Base-by-base conservation (phyloP, 2,113 vertebrate genomes). In the Lontra canadensis region DNA sequence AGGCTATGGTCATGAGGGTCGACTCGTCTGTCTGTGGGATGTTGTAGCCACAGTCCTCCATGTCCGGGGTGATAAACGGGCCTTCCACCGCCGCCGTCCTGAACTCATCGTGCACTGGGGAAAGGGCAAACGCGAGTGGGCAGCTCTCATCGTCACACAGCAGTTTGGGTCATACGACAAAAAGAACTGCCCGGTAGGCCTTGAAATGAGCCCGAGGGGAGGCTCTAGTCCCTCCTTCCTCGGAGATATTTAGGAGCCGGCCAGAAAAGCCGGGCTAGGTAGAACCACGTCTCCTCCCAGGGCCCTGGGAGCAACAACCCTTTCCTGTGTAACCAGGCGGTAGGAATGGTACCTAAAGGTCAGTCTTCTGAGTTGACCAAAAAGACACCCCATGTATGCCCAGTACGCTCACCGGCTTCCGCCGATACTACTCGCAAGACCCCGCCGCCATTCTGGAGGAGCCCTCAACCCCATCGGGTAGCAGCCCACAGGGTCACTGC, bases 1-100 rank as follows among this genome's bases (percentile, higher is more conserved):
- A 99, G 93, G 99, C 99, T 36, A 99, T 99, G 98, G 99, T 99
- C 99, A 99, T 99, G 44, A 99, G 99, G 0, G 99, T 99, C n/a
- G 99, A 99, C 98, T 99, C 99, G 5, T 99, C 99, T 0, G 99
- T 99, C 99, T 99, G 99, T 0, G 99, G 99, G 97, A 99, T 99
- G 98, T 99, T 99, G 99, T 99, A 99, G 97, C 99, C 99, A 1
- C 99, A 99, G 99, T 99, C 99, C 96, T 99, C 99, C 98, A 99
- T 99, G 98, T 99, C 99, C 11, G 98, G 67, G 3, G 99, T 99
- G 34, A 98, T 98, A 97, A 99, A 99, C 0, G 99, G 99, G 1
- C 99, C 99, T 63, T 99, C 99, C 97, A 99, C 99, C 0, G 99
- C 99, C 0, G 99, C 99, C 0, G 98, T 99, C 79, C 99, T 99